Evolutionary conservation across 1,140 invertebrate species (phyloP).

Genomic region (Drosophila micromelanica): DNA sequence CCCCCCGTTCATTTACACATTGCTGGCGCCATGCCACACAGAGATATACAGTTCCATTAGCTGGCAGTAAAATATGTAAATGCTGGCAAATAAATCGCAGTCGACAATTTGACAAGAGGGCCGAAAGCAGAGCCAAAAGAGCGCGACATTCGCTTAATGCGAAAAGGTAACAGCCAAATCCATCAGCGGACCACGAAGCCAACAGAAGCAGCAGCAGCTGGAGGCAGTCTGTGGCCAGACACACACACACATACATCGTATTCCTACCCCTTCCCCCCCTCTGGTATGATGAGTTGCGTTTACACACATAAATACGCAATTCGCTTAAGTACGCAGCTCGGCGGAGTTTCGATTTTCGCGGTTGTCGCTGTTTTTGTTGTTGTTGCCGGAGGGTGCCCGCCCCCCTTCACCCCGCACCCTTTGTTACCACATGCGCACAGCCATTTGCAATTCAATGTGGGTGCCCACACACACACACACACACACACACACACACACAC

Average conservation of each 20-base stretch:
- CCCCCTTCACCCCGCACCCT: conserved; percentile 5
- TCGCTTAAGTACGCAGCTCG: conserved; percentile 71
- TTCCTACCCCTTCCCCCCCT: background rate
- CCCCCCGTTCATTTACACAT: too few relatives aligned
- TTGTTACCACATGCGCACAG: conserved; percentile 13
- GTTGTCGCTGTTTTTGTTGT: conserved; percentile 43
- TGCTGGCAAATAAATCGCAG: conserved; percentile 76
- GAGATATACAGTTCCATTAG: conserved; percentile 51
- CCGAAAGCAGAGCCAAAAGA: conserved; percentile 26
- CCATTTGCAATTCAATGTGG: conserved; percentile 73
- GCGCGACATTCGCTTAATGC: conserved; percentile 70
- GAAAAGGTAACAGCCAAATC: conserved; percentile 76
- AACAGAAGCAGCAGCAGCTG: background rate
- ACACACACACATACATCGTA: background rate
- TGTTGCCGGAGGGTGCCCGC: conserved; percentile 25
- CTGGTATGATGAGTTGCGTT: conserved; percentile 75
- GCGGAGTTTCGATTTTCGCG: conserved; percentile 59
- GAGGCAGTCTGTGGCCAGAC: background rate
- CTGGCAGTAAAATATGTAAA: conserved; percentile 79
- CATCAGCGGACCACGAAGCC: conserved; percentile 56
- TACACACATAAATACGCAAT: conserved; percentile 83
- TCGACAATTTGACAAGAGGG: conserved; percentile 60
- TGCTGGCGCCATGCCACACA: background rate
- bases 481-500: too few relatives aligned
- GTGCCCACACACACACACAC: conserved; percentile 8